Evolutionary conservation across 1,140 invertebrate genomes (phyloP), one percentile per base, ranked within the genome.

Genomic region (Phenacoccus solenopsis): DNA sequence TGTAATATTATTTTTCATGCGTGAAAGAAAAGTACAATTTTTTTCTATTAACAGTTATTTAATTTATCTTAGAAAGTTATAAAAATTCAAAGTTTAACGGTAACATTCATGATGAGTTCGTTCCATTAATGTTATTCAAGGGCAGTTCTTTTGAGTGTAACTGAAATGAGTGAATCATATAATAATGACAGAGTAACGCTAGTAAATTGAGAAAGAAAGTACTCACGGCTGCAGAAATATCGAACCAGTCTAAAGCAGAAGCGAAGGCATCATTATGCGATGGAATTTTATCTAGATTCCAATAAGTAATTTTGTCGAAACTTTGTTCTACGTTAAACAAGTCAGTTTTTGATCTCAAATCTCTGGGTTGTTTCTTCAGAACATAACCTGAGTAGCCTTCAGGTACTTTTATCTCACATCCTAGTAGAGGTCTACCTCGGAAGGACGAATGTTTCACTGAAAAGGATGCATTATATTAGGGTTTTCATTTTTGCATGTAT

Each of bases 271-370:
- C 89, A 77, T 88, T 87, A 73, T 83, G 83, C 4, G 84, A 85
- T 35, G 89, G 87, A 57, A 69, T 20, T 25, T 85, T 87, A 74
- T 90, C 88, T 82, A 88, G 90, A 77, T 91, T 91, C 90, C 90
- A 92, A 75, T 87, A 86, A 1, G 81, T 84, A 67, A 91, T 81
- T 25, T 32, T 38, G 16, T 49, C 16, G n/a, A 69, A 69, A 49
- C 3, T 21, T 38, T 49, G 68, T 21, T 38, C 35, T 1, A 38
- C 28, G 22, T 49, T 12, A 22, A 5, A 64, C 10, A 38, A 7
- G 22, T 69, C 20, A 5, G 16, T 5, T 49, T 16, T 16, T 13
- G 30, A 38, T 30, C 16, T 24, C 16, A 10, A 10, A 12, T 13
- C 21, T 49, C 16, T 25, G 68, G 68, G 10, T 69, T 24, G 38